Conservation (phyloP, 2,797 vertebrate species). For the Antrozous pallidus region DNA sequence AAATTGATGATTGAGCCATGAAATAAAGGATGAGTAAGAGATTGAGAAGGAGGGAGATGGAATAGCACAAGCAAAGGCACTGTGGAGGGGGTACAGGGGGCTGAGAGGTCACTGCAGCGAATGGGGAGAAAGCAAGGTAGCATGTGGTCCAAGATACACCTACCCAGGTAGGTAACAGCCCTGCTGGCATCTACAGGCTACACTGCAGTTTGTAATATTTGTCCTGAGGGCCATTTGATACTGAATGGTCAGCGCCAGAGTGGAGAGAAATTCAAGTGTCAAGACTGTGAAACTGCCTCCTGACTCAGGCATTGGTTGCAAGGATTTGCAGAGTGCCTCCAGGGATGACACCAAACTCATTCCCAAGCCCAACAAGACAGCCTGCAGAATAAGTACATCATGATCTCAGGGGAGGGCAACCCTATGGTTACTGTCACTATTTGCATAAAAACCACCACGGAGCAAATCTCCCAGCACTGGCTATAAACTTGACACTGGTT, state of each 20-base stretch:
- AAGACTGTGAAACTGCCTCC: neutral
- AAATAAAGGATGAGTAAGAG: neutral
- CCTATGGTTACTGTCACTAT: rapidly evolving
- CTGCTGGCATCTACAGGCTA: too few relatives aligned
- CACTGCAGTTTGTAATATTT: neutral
- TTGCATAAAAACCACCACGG: neutral
- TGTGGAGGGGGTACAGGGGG: too few relatives aligned
- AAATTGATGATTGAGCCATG: neutral
- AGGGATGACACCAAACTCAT: neutral
- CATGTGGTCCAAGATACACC: rapidly evolving
- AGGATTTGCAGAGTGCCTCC: neutral
- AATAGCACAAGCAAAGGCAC: neutral
- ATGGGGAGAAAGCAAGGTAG: neutral
- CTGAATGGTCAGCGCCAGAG: neutral
- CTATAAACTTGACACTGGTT: neutral
- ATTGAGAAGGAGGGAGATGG: neutral
- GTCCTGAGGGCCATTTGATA: neutral
- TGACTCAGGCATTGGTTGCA: neutral
- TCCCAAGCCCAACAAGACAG: neutral
- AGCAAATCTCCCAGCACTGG: neutral
- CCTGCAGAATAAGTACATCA: neutral
- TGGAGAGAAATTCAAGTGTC: neutral
- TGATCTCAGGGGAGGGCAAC: neutral
- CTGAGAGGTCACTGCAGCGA: neutral
- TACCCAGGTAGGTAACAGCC: too few relatives aligned